A percentile compares a stretch with the other conserved stretches of the same genome.
These are phyloP conservation scores for Entelurus aequoreus DNA, from an alignment of 2,113 vertebrate genomes.

Conservation along the genomic window DNA sequence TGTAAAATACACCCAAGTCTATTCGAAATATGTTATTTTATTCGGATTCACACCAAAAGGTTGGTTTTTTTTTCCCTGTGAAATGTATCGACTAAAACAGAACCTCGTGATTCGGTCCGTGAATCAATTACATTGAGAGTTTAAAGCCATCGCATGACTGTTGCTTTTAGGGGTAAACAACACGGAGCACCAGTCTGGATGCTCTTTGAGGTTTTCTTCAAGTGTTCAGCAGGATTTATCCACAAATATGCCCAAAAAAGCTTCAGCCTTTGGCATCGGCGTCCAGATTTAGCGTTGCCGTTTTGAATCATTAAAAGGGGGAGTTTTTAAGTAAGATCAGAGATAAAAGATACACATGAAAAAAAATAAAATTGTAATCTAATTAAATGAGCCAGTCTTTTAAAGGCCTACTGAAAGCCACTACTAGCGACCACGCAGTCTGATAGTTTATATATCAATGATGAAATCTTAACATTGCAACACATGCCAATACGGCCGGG, in stretches of 20 bases:
- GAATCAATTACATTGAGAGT: background rate
- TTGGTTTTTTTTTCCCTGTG: background rate
- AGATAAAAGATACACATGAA: background rate
- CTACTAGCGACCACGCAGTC: too few relatives aligned
- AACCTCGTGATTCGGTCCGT: background rate
- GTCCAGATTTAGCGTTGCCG: background rate
- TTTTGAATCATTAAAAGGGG: slow-evolving; percentile 42
- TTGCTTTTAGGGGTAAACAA: background rate
- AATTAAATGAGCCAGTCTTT: slow-evolving; percentile 16
- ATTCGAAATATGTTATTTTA: background rate
- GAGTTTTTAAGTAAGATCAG: slow-evolving; percentile 27
- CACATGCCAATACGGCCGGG: too few relatives aligned
- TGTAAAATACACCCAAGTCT: background rate
- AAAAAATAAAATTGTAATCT: background rate
- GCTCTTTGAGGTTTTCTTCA: background rate
- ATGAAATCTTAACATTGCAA: too few relatives aligned
- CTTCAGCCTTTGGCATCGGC: background rate
- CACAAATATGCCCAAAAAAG: background rate
- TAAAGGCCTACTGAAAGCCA: too few relatives aligned
- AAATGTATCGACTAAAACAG: background rate
- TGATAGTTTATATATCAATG: too few relatives aligned
- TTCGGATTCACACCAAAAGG: background rate
- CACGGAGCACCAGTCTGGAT: background rate
- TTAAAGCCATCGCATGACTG: background rate
- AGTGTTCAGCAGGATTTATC: background rate